Evolutionary conservation across 2,113 vertebrate genomes (phyloP).

Genomic region (Genyomyrus donnyi): DNA sequence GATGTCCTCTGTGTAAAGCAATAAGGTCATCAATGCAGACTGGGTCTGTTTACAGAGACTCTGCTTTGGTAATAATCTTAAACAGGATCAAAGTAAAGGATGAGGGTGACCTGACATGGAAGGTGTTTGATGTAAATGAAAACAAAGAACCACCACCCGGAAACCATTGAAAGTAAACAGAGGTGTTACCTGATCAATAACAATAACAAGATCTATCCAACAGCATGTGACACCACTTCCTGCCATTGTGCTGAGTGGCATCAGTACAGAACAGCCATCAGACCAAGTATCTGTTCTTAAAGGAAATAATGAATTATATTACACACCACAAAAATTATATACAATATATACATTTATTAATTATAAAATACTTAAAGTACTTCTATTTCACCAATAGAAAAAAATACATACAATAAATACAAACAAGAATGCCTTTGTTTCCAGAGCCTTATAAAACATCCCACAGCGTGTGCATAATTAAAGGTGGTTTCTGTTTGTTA

Average conservation of each 20-base stretch:
- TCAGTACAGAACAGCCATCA: background rate
- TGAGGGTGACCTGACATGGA: background rate
- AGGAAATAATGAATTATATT: background rate
- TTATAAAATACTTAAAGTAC: conserved; percentile 70
- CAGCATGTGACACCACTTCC: background rate
- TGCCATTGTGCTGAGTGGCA: background rate
- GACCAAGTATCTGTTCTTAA: background rate
- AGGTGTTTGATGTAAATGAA: background rate
- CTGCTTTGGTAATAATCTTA: background rate
- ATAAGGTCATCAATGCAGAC: background rate
- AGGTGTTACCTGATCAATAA: background rate
- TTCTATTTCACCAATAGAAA: conserved; percentile 73
- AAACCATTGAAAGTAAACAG: background rate
- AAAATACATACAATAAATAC: conserved; percentile 69
- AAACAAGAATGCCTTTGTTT: conserved; percentile 59
- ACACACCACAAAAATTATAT: conserved; percentile 47
- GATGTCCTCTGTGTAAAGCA: background rate
- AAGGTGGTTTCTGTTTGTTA: conserved; percentile 36
- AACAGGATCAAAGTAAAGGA: background rate
- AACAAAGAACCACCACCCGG: background rate
- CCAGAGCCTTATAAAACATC: conserved; percentile 67
- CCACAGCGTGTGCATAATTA: conserved; percentile 58
- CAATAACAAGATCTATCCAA: background rate
- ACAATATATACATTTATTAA: conserved; percentile 78
- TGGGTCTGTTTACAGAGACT: background rate